phyloP scores from a whole-genome alignment of 2,888 invertebrate genomes.

The Phanerotoma sp. region DNA sequence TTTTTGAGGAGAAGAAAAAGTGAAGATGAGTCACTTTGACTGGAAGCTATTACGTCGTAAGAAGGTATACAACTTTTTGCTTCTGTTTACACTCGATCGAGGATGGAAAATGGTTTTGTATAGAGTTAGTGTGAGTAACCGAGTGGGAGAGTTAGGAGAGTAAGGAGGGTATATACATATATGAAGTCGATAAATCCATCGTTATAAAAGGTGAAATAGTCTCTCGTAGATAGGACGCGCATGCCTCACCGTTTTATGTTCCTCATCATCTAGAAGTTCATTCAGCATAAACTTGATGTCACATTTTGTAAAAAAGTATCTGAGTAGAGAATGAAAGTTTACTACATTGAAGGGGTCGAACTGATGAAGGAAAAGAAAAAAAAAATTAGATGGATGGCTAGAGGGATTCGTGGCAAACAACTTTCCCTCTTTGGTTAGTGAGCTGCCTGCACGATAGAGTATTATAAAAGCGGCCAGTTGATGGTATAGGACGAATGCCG shows the following conservation, averaged over 20 bases:
- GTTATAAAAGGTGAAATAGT: conserved; percentile 18
- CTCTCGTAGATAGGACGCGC: conserved; percentile 13
- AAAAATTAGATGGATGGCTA: conserved; percentile 5
- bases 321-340: conserved; percentile 1
- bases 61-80: conserved; percentile 45
- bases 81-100: conserved; percentile 14
- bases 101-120: conserved; percentile 3
- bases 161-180: conserved; percentile 6
- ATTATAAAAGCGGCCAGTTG: conserved; percentile 21
- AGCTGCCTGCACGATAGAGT: conserved; percentile 8
- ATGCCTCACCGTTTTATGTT: conserved; percentile 7
- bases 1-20: conserved; percentile 4
- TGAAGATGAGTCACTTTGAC: conserved; percentile 56
- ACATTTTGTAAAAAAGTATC: not conserved
- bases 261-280: not conserved
- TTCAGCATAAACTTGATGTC: not conserved
- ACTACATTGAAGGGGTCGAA: conserved; percentile 17
- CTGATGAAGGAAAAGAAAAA: conserved; percentile 1
- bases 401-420: conserved; percentile 27
- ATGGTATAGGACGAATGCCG: conserved; percentile 22
- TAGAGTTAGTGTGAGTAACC: not conserved
- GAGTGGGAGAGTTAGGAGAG: not conserved
- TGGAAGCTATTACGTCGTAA: conserved; percentile 56
- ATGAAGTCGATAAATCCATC: conserved; percentile 28
- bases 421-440: conserved; percentile 25